phyloP scores from a whole-genome alignment of 2,888 invertebrate genomes.

The Chironomus tentans region DNA sequence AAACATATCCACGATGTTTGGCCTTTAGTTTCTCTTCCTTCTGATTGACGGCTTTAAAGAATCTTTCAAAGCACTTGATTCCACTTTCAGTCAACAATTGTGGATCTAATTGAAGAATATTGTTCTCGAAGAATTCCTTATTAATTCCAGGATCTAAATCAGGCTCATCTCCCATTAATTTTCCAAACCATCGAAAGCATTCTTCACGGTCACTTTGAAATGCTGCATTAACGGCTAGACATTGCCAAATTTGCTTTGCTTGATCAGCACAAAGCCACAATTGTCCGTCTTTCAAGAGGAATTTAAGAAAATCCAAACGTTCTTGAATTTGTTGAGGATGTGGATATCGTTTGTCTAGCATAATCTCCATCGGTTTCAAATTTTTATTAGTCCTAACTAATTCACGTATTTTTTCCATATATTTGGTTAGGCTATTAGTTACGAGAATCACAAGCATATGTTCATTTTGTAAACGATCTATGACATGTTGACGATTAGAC shows the following conservation, averaged over 20 bases:
- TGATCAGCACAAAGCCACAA: constrained; percentile 94
- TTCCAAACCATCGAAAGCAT: constrained; percentile 97
- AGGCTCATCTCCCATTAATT: constrained; percentile 92
- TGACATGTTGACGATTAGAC: constrained; percentile 60
- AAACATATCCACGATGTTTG: constrained; percentile 73
- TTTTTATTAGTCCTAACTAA: constrained; percentile 48
- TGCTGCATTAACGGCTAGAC: constrained; percentile 86
- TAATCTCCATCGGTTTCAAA: constrained; percentile 66
- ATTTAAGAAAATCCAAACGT: constrained; percentile 83
- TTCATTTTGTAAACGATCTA: constrained; percentile 82
- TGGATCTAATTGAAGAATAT: constrained; percentile 86
- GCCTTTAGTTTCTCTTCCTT: constrained; percentile 88
- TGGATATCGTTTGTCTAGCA: constrained; percentile 82
- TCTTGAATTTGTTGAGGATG: constrained; percentile 91
- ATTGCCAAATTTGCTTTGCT: constrained; percentile 94
- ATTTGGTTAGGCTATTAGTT: constrained; percentile 80
- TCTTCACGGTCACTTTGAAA: constrained; percentile 89
- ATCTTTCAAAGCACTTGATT: constrained; percentile 76
- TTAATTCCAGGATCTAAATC: constrained; percentile 94
- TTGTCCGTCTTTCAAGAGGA: constrained; percentile 89
- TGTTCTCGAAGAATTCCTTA: constrained; percentile 90
- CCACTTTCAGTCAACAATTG: constrained; percentile 88
- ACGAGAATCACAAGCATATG: constrained; percentile 90
- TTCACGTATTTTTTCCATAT: constrained; percentile 77
- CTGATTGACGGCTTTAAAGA: constrained; percentile 70